Conservation (phyloP, 2,797 vertebrate species). For the Cynodonichthys magdalenae region DNA sequence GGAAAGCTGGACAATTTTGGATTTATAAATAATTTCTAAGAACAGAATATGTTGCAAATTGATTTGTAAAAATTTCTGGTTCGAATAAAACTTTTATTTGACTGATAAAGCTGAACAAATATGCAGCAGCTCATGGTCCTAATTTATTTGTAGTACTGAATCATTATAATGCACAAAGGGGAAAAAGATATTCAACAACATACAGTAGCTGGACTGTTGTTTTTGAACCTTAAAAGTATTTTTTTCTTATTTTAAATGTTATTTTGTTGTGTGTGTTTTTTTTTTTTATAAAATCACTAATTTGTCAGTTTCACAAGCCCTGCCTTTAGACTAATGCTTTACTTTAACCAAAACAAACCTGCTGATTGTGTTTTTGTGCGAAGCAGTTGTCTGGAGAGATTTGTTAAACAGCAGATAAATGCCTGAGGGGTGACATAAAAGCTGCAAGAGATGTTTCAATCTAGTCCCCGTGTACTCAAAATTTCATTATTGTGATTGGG, state of each 20-base stretch:
- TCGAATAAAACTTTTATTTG: too few species aligned
- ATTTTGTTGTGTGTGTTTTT: too few species aligned
- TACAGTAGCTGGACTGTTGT: too few species aligned
- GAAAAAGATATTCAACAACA: too few species aligned
- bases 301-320: not conserved
- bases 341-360: constrained; percentile 2
- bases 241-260: too few species aligned
- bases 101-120: too few species aligned
- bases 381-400: not conserved
- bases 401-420: not conserved
- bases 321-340: not conserved
- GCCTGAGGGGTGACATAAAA: not conserved
- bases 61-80: not conserved
- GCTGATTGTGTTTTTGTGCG: not conserved
- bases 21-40: not conserved
- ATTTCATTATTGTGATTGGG: not conserved
- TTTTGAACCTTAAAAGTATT: too few species aligned
- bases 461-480: not conserved
- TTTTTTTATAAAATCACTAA: too few species aligned
- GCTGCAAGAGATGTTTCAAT: not conserved
- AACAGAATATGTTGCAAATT: not conserved
- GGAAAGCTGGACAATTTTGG: not conserved
- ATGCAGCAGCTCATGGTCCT: too few species aligned
- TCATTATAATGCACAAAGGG: too few species aligned
- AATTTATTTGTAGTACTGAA: too few species aligned